Percentiles rank a stretch among this genome's conserved stretches.
These are phyloP conservation scores for Pasiphila rectangulata DNA, from an alignment of 2,888 invertebrate genomes.

Conservation along the genomic window DNA sequence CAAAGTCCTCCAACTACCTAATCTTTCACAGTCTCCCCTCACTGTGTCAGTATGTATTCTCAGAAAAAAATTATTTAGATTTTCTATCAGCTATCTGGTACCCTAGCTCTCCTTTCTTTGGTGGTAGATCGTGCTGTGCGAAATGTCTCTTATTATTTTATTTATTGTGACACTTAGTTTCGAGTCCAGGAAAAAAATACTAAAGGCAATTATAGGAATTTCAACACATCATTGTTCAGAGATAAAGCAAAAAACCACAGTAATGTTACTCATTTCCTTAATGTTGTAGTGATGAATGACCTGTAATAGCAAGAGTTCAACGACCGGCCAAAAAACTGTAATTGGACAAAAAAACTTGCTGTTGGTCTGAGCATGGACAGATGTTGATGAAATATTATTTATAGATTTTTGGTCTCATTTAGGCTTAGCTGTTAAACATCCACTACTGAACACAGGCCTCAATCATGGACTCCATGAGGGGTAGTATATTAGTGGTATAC, in stretches of 20 bases:
- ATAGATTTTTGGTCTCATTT: background rate
- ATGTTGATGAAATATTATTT: conserved; percentile 8
- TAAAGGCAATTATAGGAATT: background rate
- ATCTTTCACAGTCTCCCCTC: too few species aligned
- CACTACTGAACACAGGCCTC: background rate
- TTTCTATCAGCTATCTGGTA: too few species aligned
- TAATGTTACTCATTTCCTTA: conserved; percentile 6
- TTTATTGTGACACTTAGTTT: too few species aligned
- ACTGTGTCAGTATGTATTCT: too few species aligned
- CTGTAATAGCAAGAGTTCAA: conserved; percentile 17
- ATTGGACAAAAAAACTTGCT: conserved; percentile 7
- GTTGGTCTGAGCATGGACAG: conserved; percentile 2
- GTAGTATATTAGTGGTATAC: too few species aligned
- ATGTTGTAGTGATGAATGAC: conserved; percentile 11
- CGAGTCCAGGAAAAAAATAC: conserved; percentile 7
- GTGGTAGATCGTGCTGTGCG: too few species aligned
- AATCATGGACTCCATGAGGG: too few species aligned
- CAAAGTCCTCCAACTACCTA: too few species aligned
- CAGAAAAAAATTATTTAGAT: too few species aligned
- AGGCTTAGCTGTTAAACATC: background rate
- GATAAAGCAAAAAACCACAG: conserved; percentile 4
- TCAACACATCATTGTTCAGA: background rate
- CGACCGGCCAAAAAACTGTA: conserved; percentile 11
- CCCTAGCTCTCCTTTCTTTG: too few species aligned
- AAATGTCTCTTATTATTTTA: too few species aligned